phyloP scores from a whole-genome alignment of 1,140 invertebrate genomes.

The Amphibalanus amphitrite region DNA sequence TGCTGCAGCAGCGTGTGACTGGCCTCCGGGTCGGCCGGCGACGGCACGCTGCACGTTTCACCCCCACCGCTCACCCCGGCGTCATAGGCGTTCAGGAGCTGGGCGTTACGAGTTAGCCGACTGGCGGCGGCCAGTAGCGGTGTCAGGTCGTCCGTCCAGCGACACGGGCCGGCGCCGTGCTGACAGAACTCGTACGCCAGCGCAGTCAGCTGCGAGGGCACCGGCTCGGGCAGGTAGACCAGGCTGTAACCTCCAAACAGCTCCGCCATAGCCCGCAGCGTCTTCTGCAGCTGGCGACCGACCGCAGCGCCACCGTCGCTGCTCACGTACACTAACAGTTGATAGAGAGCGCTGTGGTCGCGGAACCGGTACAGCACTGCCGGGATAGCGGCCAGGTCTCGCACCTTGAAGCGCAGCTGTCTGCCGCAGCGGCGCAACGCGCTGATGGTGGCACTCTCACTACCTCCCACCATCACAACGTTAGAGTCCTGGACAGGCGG shows the following conservation, averaged over 20 bases:
- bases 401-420: neutral
- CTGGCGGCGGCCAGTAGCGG: neutral
- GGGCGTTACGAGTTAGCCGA: neutral
- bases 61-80: neutral
- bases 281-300: neutral
- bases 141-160: neutral
- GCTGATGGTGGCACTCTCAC: neutral
- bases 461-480: neutral
- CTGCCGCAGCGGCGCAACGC: neutral
- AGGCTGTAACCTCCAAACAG: neutral
- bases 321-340: neutral
- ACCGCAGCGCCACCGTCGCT: neutral
- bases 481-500: neutral
- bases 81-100: neutral
- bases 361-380: neutral
- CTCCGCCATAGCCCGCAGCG: neutral
- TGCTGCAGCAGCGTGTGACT: neutral
- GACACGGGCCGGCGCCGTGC: neutral
- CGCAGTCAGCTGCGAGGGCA: neutral
- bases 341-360: neutral
- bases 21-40: no score
- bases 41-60: neutral
- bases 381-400: neutral
- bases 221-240: neutral
- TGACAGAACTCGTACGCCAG: neutral